Percentiles rank a stretch among this genome's conserved stretches.
Evolutionary conservation across 2,888 invertebrate genomes (phyloP).

Genomic region (Gryllus longicercus): DNA sequence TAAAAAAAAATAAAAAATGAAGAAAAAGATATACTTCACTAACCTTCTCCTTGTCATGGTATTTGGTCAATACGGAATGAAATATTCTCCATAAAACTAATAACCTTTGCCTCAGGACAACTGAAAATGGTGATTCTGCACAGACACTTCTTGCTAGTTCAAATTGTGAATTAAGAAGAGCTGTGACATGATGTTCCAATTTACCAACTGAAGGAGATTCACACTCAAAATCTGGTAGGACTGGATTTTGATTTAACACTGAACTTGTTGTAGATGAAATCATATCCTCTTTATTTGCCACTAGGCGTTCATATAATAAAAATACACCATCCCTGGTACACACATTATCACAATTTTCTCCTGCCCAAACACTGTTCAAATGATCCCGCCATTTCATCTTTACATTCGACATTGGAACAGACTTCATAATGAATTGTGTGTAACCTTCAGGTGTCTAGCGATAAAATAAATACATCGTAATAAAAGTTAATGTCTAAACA

Average conservation of each 20-base stretch:
- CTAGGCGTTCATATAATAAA: slow-evolving; percentile 53
- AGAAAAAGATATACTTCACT: background rate
- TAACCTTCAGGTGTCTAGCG: too few species aligned
- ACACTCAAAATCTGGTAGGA: slow-evolving; percentile 55
- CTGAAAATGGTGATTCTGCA: slow-evolving; percentile 56
- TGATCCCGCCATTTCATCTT: slow-evolving; percentile 56
- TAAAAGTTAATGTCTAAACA: too few species aligned
- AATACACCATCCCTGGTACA: slow-evolving; percentile 53
- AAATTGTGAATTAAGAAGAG: slow-evolving; percentile 53
- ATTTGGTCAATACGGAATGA: slow-evolving; percentile 54
- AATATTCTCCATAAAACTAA: slow-evolving; percentile 57
- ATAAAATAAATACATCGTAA: too few species aligned
- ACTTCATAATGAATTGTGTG: background rate
- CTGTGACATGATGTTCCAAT: slow-evolving; percentile 53
- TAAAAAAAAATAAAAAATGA: background rate
- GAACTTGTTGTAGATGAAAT: slow-evolving; percentile 40
- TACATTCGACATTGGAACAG: slow-evolving; percentile 34
- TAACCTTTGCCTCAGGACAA: slow-evolving; percentile 54
- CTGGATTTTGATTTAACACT: slow-evolving; percentile 31
- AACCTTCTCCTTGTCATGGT: slow-evolving; percentile 51
- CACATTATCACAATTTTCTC: slow-evolving; percentile 55
- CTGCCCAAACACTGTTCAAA: slow-evolving; percentile 57
- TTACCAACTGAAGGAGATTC: slow-evolving; percentile 51
- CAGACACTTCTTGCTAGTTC: slow-evolving; percentile 55
- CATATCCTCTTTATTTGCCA: slow-evolving; percentile 54